Base-by-base conservation (phyloP, 1,140 invertebrate genomes). In the Drosophila chauvacae region DNA sequence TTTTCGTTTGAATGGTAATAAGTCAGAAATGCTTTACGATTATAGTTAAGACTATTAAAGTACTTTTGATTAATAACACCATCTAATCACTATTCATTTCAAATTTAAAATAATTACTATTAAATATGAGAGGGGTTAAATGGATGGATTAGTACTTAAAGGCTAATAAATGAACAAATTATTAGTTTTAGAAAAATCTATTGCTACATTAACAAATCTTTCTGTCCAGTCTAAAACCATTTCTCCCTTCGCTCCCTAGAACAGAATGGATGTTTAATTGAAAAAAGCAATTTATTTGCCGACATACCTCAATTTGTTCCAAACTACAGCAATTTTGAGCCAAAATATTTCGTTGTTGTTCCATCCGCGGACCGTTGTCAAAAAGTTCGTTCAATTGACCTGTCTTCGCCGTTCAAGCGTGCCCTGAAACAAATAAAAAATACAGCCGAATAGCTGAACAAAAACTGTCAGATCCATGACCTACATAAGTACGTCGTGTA, bases 391-490 rank as follows among this genome's bases (percentile, higher is more conserved):
- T 42, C 66, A 72, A 72, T 72, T 71, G 69, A 72, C 51, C 66
- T 60, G 69, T 60, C 69, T 50, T 72, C 30, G 66, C 66, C 44
- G 42, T 39, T 68, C 30, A 44, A 35, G 66, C 66, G 62, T 39
- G 63, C 39, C 47, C 53, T 6, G 16, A 20, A 53, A 23, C 23
- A 16, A 37, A 37, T 13, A 9, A 18, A 70, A 70, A 53, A 70
- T 37, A 50, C 45, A 72, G 42, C 28, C 30, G 57, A 64, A 47
- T 59, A 14, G 16, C 44, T 71, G 55, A 33, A 59, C 30, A 55
- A 74, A 74, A 74, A 74, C 70, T 63, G 58, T 74, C 50, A 62
- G 48, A 55, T 48, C 58, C 58, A 74, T 74, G 71, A 74, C 71
- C 70, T 56, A 74, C 58, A 74, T 74, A 56, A 63, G 69, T 63